Evolutionary conservation across 2,797 vertebrate species (phyloP).

Genomic region (Myotis planiceps): DNA sequence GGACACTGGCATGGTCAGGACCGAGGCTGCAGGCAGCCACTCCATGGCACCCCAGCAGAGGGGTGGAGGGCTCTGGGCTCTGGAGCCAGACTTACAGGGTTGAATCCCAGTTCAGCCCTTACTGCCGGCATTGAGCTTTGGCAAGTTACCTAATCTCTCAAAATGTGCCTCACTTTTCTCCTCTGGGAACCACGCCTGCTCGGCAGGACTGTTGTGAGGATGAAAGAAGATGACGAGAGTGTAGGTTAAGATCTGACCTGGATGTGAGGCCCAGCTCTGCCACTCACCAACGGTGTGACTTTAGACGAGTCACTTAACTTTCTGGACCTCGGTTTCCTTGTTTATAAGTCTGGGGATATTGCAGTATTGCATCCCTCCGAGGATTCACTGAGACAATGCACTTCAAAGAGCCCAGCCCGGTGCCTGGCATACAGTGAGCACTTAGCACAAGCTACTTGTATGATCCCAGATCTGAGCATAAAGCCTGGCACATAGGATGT

Average conservation of each 20-base stretch:
- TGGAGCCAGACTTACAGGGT: neutral
- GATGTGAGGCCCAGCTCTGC: neutral
- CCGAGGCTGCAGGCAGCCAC: fast-evolving
- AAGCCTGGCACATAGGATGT: neutral
- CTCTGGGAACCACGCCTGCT: neutral
- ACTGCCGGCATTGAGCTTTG: too few relatives aligned
- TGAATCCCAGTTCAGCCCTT: neutral
- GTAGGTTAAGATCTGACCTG: neutral
- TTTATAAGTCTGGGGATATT: neutral
- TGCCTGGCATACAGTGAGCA: neutral
- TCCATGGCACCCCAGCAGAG: fast-evolving
- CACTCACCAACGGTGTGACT: too few relatives aligned
- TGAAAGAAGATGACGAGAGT: neutral
- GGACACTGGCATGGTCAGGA: neutral
- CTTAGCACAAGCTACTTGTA: too few relatives aligned
- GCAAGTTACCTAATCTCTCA: neutral
- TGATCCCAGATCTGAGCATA: neutral
- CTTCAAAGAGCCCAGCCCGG: neutral
- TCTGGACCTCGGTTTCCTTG: neutral
- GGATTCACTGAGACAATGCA: fast-evolving
- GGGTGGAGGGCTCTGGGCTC: neutral
- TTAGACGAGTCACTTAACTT: too few relatives aligned
- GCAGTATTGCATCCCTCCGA: neutral
- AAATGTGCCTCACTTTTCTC: neutral
- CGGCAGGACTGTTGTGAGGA: neutral